Base-by-base conservation (phyloP, 2,113 vertebrate species). In the Athene noctua region DNA sequence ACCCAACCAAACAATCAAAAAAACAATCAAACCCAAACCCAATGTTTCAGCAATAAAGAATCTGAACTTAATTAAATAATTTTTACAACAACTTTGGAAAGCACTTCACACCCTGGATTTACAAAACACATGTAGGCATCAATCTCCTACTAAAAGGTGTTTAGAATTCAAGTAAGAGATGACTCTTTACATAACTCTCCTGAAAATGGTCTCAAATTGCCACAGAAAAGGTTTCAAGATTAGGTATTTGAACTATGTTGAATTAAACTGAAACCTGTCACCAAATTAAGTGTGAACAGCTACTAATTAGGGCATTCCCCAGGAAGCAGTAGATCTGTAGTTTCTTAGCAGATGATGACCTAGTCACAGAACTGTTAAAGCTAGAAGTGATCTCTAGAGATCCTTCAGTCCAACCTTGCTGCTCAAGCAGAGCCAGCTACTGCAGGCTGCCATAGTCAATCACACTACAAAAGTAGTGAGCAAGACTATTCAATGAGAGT, bases 371-470 rank as follows among this genome's bases (percentile, higher is more conserved):
- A 87, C 3, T n/a, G 15, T 5, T 66, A 46, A 87, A 36, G 54
- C 29, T 46, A 18, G 32, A 63, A 74, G 29, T 84, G 72, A 73
- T 29, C 49, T 51, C n/a, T 36, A 32, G 42, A 59, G 40, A 78
- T 49, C 32, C 46, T 51, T 38, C 21, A 67, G 65, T 38, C 40
- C 54, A 78, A 14, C 19, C 52, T 13, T 47, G 40, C 52, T 66
- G 58, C 58, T 55, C n/a, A 42, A 44, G 65, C n/a, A 82, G 5
- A 78, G 52, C 30, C 52, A 78, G 78, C 6, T 9, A 34, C n/a
- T 0, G 0, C 26, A 55, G 58, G 26, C 1, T 78, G n/a, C 19
- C 23, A 15, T 5, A 20, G 51, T 32, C 38, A 75, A 10, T 15
- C 65, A 26, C 72, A 30, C 29, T 9, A 54, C 23, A 14, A 38